Percentiles rank a stretch among this genome's conserved stretches.
These are phyloP conservation scores for Flexamia atlantica DNA, from an alignment of 2,888 invertebrate genomes.

Conservation along the genomic window DNA sequence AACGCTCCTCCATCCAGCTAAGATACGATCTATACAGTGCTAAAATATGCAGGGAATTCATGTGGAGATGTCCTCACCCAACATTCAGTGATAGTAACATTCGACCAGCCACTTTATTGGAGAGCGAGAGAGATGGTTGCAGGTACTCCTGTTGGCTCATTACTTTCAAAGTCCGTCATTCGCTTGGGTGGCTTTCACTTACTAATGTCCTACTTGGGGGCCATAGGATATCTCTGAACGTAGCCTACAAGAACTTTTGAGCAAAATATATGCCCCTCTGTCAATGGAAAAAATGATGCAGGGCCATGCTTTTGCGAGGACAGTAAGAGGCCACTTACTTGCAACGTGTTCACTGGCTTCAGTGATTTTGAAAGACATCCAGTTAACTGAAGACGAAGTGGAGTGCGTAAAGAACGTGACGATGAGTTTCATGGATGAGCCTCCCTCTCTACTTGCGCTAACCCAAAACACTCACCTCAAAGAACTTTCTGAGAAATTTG, in stretches of 20 bases:
- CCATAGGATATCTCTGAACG: slow-evolving; percentile 47
- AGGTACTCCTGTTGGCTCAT: slow-evolving; percentile 16
- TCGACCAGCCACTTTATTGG: slow-evolving; percentile 56
- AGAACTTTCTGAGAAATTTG: slow-evolving; percentile 11
- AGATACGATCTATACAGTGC: slow-evolving; percentile 10
- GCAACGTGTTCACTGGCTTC: slow-evolving; percentile 67
- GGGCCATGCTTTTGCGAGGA: slow-evolving; percentile 71
- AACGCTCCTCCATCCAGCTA: slow-evolving; percentile 37
- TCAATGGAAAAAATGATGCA: slow-evolving; percentile 69
- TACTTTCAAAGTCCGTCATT: not conserved
- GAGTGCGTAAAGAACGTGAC: not conserved
- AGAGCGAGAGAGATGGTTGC: slow-evolving; percentile 51
- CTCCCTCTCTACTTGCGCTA: not conserved
- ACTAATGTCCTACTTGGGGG: slow-evolving; percentile 46
- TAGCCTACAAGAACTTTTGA: slow-evolving; percentile 35
- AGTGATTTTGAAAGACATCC: slow-evolving; percentile 19
- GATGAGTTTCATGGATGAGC: not conserved
- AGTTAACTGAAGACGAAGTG: slow-evolving; percentile 42
- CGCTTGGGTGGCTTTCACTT: slow-evolving; percentile 57
- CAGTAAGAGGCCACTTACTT: slow-evolving; percentile 70
- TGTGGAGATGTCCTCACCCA: slow-evolving; percentile 25
- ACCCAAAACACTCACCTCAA: not conserved
- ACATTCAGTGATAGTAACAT: slow-evolving; percentile 13
- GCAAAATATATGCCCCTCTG: slow-evolving; percentile 16
- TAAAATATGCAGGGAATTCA: not conserved